These are phyloP conservation scores for Sorex fumeus DNA, from an alignment of 2,113 vertebrate genomes.

Conservation along the genomic window DNA sequence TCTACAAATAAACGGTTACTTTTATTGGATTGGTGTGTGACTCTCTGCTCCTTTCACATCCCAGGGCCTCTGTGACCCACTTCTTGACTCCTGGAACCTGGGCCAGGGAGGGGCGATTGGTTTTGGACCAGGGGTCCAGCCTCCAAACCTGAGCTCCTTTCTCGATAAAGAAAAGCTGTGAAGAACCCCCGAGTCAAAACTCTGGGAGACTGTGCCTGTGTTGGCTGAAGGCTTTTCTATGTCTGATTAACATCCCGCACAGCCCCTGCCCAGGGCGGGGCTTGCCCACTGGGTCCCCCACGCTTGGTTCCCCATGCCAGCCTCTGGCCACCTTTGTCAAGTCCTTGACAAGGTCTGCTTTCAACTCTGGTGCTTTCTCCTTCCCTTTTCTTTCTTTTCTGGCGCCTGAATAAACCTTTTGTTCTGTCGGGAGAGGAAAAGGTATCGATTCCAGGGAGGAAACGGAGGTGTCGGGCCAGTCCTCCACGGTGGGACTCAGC, in stretches of 20 bases:
- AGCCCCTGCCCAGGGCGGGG: not conserved
- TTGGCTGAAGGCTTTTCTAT: too few relatives aligned
- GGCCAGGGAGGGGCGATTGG: not conserved
- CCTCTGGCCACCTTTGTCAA: constrained; percentile 5
- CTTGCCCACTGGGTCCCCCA: too few relatives aligned
- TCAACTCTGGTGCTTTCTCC: constrained; percentile 15
- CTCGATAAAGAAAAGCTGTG: not conserved
- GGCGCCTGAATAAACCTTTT: constrained; percentile 73
- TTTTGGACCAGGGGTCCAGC: not conserved
- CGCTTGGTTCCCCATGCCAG: not conserved
- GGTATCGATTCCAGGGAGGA: constrained; percentile 33
- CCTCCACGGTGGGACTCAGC: not conserved
- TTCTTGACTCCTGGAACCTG: not conserved
- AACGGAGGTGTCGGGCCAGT: constrained; percentile 38
- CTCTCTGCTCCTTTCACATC: not conserved
- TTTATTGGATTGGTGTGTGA: constrained; percentile 62
- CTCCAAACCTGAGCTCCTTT: not conserved
- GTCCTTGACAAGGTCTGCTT: constrained; percentile 53
- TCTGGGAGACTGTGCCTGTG: too few relatives aligned
- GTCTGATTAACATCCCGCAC: not conserved
- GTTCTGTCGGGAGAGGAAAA: constrained; percentile 64
- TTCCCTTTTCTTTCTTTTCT: constrained; percentile 31
- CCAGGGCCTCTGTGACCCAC: not conserved
- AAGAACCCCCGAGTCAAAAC: too few relatives aligned
- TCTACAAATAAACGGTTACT: constrained; percentile 80